Conservation (phyloP, 1,140 invertebrate genomes). For the Drosophila lacertosa region DNA sequence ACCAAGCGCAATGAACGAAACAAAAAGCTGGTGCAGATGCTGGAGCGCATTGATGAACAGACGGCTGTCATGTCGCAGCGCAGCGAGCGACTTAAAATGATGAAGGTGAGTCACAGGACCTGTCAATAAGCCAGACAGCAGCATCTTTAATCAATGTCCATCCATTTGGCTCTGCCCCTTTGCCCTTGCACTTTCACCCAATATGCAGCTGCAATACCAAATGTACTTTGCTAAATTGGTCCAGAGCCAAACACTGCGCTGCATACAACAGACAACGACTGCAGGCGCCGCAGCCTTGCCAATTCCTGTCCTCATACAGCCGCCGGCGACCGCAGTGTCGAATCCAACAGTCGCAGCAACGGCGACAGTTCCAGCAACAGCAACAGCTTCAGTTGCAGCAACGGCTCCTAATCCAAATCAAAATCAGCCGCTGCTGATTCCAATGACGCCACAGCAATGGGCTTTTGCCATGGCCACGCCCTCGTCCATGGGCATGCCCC, state of each 20-base stretch:
- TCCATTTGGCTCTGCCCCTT: not conserved
- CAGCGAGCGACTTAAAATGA: conserved; percentile 86
- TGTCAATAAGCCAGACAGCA: conserved; percentile 29
- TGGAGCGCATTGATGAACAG: conserved; percentile 86
- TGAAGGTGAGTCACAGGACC: conserved; percentile 83
- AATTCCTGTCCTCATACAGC: conserved; percentile 58
- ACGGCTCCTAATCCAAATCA: conserved; percentile 16
- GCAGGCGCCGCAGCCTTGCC: conserved; percentile 18
- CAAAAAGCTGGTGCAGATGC: conserved; percentile 85
- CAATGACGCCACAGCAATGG: conserved; percentile 54
- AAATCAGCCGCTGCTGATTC: conserved; percentile 12
- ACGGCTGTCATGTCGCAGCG: conserved; percentile 86
- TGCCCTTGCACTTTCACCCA: not conserved
- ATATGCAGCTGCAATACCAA: conserved; percentile 74
- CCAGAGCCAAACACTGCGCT: conserved; percentile 72
- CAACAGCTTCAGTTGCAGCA: not conserved
- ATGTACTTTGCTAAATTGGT: conserved; percentile 83
- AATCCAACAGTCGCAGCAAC: conserved; percentile 13
- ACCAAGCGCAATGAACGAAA: conserved; percentile 86
- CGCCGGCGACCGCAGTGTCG: conserved; percentile 43
- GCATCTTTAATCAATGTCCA: conserved; percentile 24
- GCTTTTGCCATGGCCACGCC: conserved; percentile 72
- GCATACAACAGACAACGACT: conserved; percentile 63
- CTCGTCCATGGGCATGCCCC: conserved; percentile 34
- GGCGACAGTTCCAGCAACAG: not conserved